Evolutionary conservation across 2,113 vertebrate species (phyloP).

Genomic region (Paratilapia polleni): DNA sequence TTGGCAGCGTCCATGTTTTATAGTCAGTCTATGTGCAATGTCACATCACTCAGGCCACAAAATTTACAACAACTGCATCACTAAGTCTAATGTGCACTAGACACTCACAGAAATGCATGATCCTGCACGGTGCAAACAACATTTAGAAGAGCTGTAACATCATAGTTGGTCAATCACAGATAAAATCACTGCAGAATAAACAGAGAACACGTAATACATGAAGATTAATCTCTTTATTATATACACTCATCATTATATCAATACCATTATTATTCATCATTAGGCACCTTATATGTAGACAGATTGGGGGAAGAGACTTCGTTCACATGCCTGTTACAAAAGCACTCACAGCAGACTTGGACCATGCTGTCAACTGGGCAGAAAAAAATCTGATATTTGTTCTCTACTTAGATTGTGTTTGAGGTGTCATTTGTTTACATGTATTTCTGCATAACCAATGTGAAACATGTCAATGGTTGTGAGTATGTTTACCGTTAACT

Average conservation of each 20-base stretch:
- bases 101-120: neutral
- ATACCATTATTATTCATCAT: constrained; percentile 64
- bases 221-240: constrained; percentile 64
- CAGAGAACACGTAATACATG: constrained; percentile 16
- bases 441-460: constrained; percentile 28
- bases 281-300: constrained; percentile 73
- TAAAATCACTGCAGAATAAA: neutral
- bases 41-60: neutral
- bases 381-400: neutral
- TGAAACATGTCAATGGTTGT: constrained; percentile 2
- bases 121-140: neutral
- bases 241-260: constrained; percentile 66
- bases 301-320: constrained; percentile 49
- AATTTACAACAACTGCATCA: neutral
- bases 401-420: constrained; percentile 12
- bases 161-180: neutral
- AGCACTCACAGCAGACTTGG: constrained; percentile 49
- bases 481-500: neutral
- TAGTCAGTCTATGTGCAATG: too few species aligned
- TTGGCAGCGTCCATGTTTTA: neutral
- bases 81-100: neutral
- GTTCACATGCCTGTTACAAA: constrained; percentile 69
- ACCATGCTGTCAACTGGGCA: constrained; percentile 59
- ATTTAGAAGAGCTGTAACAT: neutral
- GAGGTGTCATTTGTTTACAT: constrained; percentile 2